A percentile compares a stretch with the other conserved stretches of the same genome.
Evolutionary conservation across 2,797 vertebrate genomes (phyloP).

Genomic region (Picus viridis): DNA sequence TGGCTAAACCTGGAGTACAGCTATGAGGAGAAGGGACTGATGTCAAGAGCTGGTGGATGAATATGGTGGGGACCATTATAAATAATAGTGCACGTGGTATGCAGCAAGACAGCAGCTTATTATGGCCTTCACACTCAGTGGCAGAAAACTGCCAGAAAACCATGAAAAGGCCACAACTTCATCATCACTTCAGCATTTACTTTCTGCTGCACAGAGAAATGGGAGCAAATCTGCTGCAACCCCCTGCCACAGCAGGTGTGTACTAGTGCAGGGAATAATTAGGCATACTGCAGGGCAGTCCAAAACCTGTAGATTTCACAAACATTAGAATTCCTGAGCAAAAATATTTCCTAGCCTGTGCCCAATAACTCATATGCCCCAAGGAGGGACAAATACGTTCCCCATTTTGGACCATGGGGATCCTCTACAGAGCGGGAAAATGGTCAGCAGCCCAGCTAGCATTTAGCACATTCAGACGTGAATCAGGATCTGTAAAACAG

Average conservation of each 20-base stretch:
- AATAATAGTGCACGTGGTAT: neutral
- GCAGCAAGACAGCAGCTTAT: neutral
- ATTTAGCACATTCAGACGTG: neutral
- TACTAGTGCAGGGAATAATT: neutral
- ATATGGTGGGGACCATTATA: neutral
- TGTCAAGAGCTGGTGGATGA: neutral
- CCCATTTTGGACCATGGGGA: neutral
- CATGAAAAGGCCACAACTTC: neutral
- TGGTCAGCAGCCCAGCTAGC: neutral
- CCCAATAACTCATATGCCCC: neutral
- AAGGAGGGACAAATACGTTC: neutral
- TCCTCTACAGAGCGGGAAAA: neutral
- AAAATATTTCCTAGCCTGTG: neutral
- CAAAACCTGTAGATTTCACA: neutral
- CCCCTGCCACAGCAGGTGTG: neutral
- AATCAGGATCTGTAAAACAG: neutral
- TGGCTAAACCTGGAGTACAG: neutral
- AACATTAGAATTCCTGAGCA: neutral
- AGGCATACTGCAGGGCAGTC: neutral
- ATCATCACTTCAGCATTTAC: neutral
- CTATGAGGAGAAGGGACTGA: neutral
- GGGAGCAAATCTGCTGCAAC: neutral
- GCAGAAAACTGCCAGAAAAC: neutral
- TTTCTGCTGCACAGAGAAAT: neutral
- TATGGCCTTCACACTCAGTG: neutral